A percentile compares a stretch with the other conserved stretches of the same genome.
phyloP scores from a whole-genome alignment of 2,113 vertebrate genomes.

The Anas platyrhynchos region DNA sequence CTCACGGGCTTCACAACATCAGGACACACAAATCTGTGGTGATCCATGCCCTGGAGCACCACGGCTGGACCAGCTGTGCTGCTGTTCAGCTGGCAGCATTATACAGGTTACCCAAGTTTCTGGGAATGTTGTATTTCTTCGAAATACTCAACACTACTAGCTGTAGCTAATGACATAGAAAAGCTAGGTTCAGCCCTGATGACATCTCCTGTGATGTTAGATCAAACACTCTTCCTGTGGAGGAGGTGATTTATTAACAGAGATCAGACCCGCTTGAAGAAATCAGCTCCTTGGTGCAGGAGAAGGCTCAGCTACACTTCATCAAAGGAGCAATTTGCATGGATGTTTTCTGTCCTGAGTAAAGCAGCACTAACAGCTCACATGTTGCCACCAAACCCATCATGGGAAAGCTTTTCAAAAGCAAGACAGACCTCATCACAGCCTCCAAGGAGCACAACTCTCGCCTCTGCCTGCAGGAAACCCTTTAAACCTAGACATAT shows the following conservation, averaged over 20 bases:
- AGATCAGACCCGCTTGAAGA: neutral
- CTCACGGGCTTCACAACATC: no score
- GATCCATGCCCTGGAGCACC: neutral
- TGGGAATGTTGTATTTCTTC: neutral
- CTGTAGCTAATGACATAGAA: neutral
- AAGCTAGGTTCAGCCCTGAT: neutral
- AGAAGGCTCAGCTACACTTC: neutral
- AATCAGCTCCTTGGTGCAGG: neutral
- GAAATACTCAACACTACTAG: neutral
- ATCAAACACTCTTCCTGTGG: neutral
- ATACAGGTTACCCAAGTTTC: neutral
- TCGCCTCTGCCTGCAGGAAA: neutral
- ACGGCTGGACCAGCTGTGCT: neutral
- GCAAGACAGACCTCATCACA: rapidly evolving
- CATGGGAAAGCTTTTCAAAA: neutral
- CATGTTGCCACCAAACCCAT: neutral
- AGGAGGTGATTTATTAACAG: constrained; percentile 38
- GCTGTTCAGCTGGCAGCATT: neutral
- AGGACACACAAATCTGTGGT: no score
- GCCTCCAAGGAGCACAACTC: neutral
- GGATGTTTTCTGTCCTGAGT: neutral
- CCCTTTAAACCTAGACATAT: neutral
- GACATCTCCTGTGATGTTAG: neutral
- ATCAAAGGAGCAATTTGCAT: constrained; percentile 10
- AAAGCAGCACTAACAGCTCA: neutral